Percentiles rank a stretch among this genome's conserved stretches.
phyloP scores from a whole-genome alignment of 2,888 invertebrate species.

The Tenthredo amoena region DNA sequence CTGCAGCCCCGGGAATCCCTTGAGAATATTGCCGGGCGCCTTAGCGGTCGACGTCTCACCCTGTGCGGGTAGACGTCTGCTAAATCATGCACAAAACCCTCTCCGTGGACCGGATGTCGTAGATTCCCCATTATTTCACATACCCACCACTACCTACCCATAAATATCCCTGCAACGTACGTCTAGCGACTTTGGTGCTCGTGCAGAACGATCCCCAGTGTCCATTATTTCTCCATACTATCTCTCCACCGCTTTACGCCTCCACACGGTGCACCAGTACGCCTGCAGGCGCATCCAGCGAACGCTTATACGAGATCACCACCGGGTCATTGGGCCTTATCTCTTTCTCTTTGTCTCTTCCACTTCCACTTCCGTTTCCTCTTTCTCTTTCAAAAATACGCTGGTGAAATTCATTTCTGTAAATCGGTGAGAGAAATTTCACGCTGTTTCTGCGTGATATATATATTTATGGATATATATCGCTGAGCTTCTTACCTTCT shows the following conservation, averaged over 20 bases:
- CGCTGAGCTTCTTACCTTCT: neutral
- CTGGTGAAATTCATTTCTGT: constrained; percentile 21
- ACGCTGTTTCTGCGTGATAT: neutral
- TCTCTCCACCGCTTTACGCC: constrained; percentile 38
- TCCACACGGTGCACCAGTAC: constrained; percentile 17
- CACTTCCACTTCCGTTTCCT: constrained; percentile 7
- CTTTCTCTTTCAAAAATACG: neutral
- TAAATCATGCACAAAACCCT: constrained; percentile 48
- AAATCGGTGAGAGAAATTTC: constrained; percentile 14
- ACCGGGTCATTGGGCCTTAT: constrained; percentile 28
- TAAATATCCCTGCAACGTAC: constrained; percentile 39
- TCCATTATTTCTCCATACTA: constrained; percentile 46
- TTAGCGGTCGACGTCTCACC: neutral
- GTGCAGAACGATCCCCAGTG: constrained; percentile 48
- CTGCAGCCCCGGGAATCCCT: neutral
- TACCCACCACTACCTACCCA: constrained; percentile 20
- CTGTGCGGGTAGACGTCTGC: constrained; percentile 31
- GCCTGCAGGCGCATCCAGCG: neutral
- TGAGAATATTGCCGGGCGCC: neutral
- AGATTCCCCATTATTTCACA: constrained; percentile 43
- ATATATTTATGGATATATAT: neutral
- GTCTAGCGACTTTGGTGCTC: constrained; percentile 47
- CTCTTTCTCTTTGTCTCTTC: constrained; percentile 35
- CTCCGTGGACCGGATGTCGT: constrained; percentile 46
- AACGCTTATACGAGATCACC: constrained; percentile 19